Percentiles rank a stretch among this genome's conserved stretches.
Evolutionary conservation across 53 echinoderm and acorn worm species (phyloP).

Genomic region (Luidia sarsii): DNA sequence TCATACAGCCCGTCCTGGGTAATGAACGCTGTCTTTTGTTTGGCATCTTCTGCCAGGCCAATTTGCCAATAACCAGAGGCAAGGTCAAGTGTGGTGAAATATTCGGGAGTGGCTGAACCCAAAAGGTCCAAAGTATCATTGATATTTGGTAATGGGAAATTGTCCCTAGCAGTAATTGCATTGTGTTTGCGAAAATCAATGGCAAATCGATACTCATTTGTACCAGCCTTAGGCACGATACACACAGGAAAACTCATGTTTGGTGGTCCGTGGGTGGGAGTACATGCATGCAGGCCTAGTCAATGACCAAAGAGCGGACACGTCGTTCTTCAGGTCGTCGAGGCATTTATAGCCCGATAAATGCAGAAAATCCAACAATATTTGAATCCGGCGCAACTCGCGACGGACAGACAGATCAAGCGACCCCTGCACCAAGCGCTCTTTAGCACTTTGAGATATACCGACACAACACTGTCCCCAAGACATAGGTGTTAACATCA

Average conservation of each 20-base stretch:
- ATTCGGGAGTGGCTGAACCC: slow-evolving; percentile 24
- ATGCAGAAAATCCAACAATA: too few species aligned
- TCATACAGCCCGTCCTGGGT: slow-evolving; percentile 30
- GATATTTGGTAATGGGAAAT: slow-evolving; percentile 51
- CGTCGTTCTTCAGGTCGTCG: too few species aligned
- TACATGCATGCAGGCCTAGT: too few species aligned
- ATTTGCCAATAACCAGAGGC: slow-evolving; percentile 53
- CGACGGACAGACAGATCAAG: too few species aligned
- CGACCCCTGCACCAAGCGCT: too few species aligned
- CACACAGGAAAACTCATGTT: slow-evolving; percentile 50
- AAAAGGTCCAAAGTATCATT: slow-evolving; percentile 41
- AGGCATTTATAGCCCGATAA: too few species aligned
- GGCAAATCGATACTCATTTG: slow-evolving; percentile 30
- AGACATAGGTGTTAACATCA: too few species aligned
- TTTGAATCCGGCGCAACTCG: too few species aligned
- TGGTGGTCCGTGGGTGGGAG: too few species aligned
- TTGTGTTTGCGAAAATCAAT: slow-evolving; percentile 33
- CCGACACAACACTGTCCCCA: too few species aligned
- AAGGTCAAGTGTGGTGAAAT: slow-evolving; percentile 39
- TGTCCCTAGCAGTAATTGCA: slow-evolving; percentile 37
- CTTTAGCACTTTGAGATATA: too few species aligned
- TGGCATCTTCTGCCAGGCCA: slow-evolving; percentile 1
- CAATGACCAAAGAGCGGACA: too few species aligned
- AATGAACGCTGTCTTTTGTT: slow-evolving; percentile 6
- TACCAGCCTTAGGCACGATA: slow-evolving; percentile 28